Conservation (phyloP, 2,113 vertebrate genomes). For the Pontoporia blainvillei region DNA sequence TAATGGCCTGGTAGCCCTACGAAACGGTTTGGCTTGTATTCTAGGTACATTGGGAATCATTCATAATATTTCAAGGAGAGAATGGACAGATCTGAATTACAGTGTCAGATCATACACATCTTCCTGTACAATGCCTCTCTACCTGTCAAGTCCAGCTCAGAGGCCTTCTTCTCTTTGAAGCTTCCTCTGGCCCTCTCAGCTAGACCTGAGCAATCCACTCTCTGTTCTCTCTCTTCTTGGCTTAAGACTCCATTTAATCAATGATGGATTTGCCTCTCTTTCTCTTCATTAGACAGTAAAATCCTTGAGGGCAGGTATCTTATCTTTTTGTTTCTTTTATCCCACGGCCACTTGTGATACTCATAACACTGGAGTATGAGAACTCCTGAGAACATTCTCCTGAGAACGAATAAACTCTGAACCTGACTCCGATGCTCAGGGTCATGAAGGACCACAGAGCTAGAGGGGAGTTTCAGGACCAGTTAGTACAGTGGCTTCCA, state of each 20-base stretch:
- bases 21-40: background rate
- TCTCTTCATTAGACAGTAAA: conserved; percentile 47
- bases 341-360: background rate
- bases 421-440: background rate
- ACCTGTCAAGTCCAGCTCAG: background rate
- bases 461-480: background rate
- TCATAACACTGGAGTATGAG: background rate
- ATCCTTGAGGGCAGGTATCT: background rate
- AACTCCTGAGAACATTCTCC: background rate
- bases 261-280: conserved; percentile 25
- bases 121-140: background rate
- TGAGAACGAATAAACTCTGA: background rate
- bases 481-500: background rate
- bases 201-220: background rate
- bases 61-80: background rate
- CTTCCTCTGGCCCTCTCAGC: background rate
- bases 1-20: background rate
- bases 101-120: background rate
- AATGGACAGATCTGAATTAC: background rate
- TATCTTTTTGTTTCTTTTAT: conserved; percentile 13
- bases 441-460: background rate
- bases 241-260: conserved; percentile 24
- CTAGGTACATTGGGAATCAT: background rate
- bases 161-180: conserved; percentile 35
- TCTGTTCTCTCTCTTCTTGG: background rate